These are phyloP conservation scores for Spongilla lacustris DNA, from an alignment of 37 sponge, comb jelly and placozoan species.

Conservation along the genomic window DNA sequence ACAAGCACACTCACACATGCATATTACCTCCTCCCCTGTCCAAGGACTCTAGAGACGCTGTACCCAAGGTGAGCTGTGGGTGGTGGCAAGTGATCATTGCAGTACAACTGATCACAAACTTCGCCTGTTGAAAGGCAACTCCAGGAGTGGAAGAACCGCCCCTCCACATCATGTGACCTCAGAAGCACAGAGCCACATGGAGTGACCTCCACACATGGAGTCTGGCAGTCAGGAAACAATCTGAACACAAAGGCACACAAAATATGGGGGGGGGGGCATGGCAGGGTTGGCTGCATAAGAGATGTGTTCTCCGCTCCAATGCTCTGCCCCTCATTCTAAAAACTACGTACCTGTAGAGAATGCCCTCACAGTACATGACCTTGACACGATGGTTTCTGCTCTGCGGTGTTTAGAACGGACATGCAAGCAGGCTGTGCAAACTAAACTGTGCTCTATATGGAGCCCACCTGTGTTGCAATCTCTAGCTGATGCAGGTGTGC, in stretches of 20 bases:
- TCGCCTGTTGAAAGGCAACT: neutral
- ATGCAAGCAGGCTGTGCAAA: neutral
- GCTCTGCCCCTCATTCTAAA: neutral
- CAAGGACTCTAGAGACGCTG: neutral
- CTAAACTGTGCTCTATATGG: neutral
- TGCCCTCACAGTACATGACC: constrained; percentile 4
- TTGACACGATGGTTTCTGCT: neutral
- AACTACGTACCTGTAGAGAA: constrained; percentile 19
- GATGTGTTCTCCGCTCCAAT: no score
- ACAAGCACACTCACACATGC: neutral
- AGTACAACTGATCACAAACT: neutral
- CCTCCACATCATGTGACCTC: constrained; percentile 27
- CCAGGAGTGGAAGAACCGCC: constrained; percentile 44
- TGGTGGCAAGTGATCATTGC: neutral
- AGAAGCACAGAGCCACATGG: constrained; percentile 9
- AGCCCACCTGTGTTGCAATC: neutral
- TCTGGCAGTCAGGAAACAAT: neutral
- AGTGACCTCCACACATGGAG: constrained; percentile 30
- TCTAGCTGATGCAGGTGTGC: constrained; percentile 13
- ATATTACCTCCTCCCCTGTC: neutral
- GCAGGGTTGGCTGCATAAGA: no score
- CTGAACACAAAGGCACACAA: no score
- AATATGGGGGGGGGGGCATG: no score
- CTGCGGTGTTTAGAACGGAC: neutral
- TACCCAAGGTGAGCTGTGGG: neutral